phyloP scores from a whole-genome alignment of 2,888 invertebrate species.

The Cactoblastis cactorum region DNA sequence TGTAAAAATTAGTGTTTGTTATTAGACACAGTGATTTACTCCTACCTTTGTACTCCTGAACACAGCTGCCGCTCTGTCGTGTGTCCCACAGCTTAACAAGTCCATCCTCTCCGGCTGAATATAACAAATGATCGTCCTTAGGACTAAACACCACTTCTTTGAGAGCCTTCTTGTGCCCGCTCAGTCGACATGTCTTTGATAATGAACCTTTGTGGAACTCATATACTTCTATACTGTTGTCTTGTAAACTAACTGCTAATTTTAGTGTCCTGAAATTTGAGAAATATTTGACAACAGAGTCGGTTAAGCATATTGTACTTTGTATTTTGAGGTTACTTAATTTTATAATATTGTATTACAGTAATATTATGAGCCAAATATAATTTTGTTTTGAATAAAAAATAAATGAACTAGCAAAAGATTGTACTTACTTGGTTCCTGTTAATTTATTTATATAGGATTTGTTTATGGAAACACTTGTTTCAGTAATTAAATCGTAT shows the following conservation, averaged over 20 bases:
- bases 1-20: no score
- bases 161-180: constrained; percentile 65
- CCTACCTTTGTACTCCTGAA: constrained; percentile 60
- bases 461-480: constrained; percentile 70
- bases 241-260: constrained; percentile 51
- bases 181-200: constrained; percentile 53
- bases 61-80: constrained; percentile 65
- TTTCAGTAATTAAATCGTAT: constrained; percentile 65
- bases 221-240: constrained; percentile 62
- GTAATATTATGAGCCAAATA: no score
- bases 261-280: constrained; percentile 48
- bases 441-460: constrained; percentile 81
- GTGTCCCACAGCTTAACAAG: constrained; percentile 82
- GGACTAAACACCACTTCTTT: constrained; percentile 80
- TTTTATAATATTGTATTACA: not conserved
- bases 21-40: no score
- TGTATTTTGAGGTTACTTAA: constrained; percentile 1
- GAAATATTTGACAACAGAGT: not conserved
- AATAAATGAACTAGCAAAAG: not conserved
- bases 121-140: constrained; percentile 77
- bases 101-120: constrained; percentile 79
- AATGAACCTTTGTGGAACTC: constrained; percentile 50
- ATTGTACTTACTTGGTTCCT: constrained; percentile 73
- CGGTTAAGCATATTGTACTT: no score
- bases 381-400: no score